Percentiles rank a stretch among this genome's conserved stretches.
These are phyloP conservation scores for Mohoua ochrocephala DNA, from an alignment of 2,113 vertebrate species.

Conservation along the genomic window DNA sequence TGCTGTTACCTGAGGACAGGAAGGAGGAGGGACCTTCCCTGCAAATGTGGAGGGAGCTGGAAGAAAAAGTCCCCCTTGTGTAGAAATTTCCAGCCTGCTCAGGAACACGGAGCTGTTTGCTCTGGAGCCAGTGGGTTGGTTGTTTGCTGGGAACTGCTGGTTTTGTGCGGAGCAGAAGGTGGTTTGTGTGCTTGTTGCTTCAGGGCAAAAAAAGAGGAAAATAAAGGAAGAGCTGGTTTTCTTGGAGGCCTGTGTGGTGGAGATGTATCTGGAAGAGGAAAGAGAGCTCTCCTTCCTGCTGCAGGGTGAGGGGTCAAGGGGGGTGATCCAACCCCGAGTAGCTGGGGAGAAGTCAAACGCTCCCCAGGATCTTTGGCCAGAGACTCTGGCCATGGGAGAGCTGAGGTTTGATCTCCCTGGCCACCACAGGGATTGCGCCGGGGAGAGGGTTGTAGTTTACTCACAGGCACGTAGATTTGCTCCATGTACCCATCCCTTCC, in stretches of 20 bases:
- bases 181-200: constrained; percentile 34
- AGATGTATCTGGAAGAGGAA: not conserved
- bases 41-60: not conserved
- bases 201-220: not conserved
- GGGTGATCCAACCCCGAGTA: rapidly evolving
- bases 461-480: rapidly evolving
- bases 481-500: not conserved
- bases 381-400: rapidly evolving
- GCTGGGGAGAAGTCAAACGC: not conserved
- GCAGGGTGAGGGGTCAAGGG: not conserved
- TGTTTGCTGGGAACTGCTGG: constrained; percentile 2
- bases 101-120: constrained; percentile 8
- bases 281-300: not conserved
- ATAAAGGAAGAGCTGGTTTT: not conserved
- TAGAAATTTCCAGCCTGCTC: not conserved
- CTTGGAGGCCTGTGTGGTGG: not conserved
- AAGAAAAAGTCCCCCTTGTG: not conserved
- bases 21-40: constrained; percentile 8
- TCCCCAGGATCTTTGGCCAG: not conserved
- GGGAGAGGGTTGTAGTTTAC: not conserved
- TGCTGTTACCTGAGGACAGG: constrained; percentile 58
- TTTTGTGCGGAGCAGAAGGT: constrained; percentile 27
- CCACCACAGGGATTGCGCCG: not conserved
- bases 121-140: not conserved
- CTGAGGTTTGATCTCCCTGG: not conserved